Percentiles rank a stretch among this genome's conserved stretches.
phyloP scores from a whole-genome alignment of 2,113 vertebrate genomes.

The Dasyprocta punctata region DNA sequence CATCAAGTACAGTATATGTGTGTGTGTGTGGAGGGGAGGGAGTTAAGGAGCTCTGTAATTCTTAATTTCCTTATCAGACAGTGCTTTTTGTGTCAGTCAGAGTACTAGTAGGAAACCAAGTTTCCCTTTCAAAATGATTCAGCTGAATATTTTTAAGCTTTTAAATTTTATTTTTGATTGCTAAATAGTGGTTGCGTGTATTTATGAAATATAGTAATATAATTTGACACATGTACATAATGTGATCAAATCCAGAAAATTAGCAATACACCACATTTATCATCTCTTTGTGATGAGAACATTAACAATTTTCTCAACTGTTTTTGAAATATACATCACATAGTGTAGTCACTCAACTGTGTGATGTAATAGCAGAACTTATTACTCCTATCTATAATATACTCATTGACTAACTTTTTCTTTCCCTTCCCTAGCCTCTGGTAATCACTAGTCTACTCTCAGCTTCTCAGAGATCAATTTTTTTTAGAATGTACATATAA shows the following conservation, averaged over 20 bases:
- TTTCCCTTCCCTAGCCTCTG: not conserved
- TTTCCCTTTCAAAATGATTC: not conserved
- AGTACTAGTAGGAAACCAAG: slow-evolving; percentile 7
- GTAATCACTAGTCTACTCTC: not conserved
- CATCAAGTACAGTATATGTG: not conserved
- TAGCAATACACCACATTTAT: not conserved
- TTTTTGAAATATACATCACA: not conserved
- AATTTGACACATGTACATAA: not conserved
- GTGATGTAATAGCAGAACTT: not conserved
- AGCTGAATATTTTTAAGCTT: not conserved
- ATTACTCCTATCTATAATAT: not conserved
- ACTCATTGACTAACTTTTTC: not conserved
- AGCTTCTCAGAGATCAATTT: not conserved
- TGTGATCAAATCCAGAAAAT: not conserved
- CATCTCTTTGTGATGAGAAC: not conserved
- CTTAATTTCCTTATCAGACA: not conserved
- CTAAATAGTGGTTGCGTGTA: not conserved
- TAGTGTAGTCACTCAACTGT: not conserved
- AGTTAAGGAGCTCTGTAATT: not conserved
- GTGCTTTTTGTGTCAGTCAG: not conserved
- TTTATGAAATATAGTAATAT: not conserved
- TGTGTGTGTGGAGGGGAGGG: too few species aligned
- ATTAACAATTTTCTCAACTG: not conserved
- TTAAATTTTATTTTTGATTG: not conserved
- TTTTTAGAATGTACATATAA: not conserved